Conservation (phyloP, 1,140 invertebrate genomes). For the Calliopsis andreniformis region DNA sequence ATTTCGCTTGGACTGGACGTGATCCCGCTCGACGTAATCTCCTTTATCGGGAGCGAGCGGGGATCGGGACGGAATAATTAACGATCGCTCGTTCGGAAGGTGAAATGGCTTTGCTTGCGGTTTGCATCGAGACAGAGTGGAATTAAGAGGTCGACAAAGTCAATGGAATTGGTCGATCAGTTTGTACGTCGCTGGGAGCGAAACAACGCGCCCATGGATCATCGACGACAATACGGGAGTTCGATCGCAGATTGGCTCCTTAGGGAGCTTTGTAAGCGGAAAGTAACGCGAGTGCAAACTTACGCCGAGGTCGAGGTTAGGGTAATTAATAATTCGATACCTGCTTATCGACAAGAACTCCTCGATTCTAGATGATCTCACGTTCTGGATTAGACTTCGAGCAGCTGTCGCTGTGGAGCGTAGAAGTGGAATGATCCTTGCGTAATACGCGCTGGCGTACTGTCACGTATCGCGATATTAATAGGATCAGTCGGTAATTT, state of each 20-base stretch:
- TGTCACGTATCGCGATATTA: background rate
- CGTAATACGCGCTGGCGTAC: constrained; percentile 25
- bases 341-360: constrained; percentile 38
- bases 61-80: constrained; percentile 54
- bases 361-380: constrained; percentile 55
- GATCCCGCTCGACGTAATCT: constrained; percentile 46
- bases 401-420: background rate
- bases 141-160: constrained; percentile 43
- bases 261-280: constrained; percentile 35
- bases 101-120: background rate
- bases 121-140: constrained; percentile 6
- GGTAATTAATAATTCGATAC: constrained; percentile 65
- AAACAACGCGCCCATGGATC: constrained; percentile 14
- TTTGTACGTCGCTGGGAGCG: constrained; percentile 8
- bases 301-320: constrained; percentile 51
- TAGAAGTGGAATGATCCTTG: background rate
- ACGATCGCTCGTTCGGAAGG: constrained; percentile 50
- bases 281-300: constrained; percentile 28
- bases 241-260: background rate
- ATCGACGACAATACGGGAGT: constrained; percentile 18
- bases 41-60: constrained; percentile 29
- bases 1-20: constrained; percentile 49
- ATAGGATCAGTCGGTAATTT: constrained; percentile 36
- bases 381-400: constrained; percentile 51
- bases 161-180: constrained; percentile 15